Evolutionary conservation across 2,113 vertebrate genomes (phyloP).

Genomic region (Coreoperca whiteheadi): DNA sequence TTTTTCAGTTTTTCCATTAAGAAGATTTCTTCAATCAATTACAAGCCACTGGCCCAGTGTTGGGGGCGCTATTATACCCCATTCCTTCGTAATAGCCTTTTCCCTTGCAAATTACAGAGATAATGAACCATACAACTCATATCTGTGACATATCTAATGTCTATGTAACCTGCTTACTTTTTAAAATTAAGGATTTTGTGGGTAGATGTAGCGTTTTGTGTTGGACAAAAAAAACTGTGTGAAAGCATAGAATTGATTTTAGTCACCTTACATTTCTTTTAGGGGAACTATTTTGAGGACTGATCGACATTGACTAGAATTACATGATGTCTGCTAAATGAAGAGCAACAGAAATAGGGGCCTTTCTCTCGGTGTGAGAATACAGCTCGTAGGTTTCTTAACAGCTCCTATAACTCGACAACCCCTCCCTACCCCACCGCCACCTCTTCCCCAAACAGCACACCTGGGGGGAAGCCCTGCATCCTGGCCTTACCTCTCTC

Average conservation of each 20-base stretch:
- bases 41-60: neutral
- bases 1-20: neutral
- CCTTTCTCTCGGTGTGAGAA: slow-evolving; percentile 25
- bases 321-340: neutral
- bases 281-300: neutral
- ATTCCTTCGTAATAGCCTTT: neutral
- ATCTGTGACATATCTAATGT: too few species aligned
- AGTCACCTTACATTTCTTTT: neutral
- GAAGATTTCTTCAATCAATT: neutral
- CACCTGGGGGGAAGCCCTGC: slow-evolving; percentile 68
- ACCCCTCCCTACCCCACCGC: slow-evolving; percentile 14
- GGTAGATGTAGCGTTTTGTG: neutral
- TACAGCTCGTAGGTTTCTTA: slow-evolving; percentile 58
- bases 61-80: neutral
- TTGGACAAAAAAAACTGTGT: neutral
- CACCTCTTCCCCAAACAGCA: slow-evolving; percentile 43
- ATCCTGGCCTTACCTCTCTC: slow-evolving; percentile 57
- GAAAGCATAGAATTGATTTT: neutral
- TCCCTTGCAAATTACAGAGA: neutral
- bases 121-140: neutral
- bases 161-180: neutral
- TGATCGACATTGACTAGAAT: neutral
- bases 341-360: slow-evolving; percentile 24
- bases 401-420: slow-evolving; percentile 38
- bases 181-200: neutral